Evolutionary conservation across 2,797 vertebrate species (phyloP).

Genomic region (Schizothorax lantsangensis): DNA sequence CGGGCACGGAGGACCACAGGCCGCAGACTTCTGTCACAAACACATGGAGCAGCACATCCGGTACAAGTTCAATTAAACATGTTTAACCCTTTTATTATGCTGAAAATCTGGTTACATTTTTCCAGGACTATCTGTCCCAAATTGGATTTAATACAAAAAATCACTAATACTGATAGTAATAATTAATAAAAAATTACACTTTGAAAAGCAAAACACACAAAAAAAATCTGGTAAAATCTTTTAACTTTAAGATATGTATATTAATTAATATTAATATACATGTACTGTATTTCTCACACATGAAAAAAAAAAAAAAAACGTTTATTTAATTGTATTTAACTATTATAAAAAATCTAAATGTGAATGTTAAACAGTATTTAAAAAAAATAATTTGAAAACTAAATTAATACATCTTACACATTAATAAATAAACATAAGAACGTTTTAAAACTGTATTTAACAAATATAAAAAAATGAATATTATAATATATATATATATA

Average conservation of each 20-base stretch:
- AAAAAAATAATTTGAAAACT: too few species aligned
- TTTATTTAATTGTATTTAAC: too few species aligned
- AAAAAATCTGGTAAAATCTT: not conserved
- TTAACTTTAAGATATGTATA: not conserved
- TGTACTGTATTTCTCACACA: too few species aligned
- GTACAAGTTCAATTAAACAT: constrained; percentile 70
- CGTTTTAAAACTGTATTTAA: too few species aligned
- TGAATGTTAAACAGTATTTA: not conserved
- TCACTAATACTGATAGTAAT: not conserved
- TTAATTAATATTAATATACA: not conserved
- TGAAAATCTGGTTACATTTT: not conserved
- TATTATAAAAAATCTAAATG: not conserved
- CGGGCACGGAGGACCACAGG: constrained; percentile 90
- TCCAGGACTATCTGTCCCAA: not conserved
- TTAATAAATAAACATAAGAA: too few species aligned
- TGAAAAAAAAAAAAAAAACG: too few species aligned
- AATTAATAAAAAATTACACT: not conserved
- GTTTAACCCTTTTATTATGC: not conserved
- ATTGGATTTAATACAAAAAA: not conserved
- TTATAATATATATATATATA: too few species aligned
- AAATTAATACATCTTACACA: too few species aligned
- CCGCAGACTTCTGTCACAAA: constrained; percentile 92
- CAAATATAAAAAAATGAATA: too few species aligned
- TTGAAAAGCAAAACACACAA: not conserved
- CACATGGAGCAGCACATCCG: constrained; percentile 90